phyloP scores from a whole-genome alignment of 2,797 vertebrate species.

The Neosilurus hyrtlii region DNA sequence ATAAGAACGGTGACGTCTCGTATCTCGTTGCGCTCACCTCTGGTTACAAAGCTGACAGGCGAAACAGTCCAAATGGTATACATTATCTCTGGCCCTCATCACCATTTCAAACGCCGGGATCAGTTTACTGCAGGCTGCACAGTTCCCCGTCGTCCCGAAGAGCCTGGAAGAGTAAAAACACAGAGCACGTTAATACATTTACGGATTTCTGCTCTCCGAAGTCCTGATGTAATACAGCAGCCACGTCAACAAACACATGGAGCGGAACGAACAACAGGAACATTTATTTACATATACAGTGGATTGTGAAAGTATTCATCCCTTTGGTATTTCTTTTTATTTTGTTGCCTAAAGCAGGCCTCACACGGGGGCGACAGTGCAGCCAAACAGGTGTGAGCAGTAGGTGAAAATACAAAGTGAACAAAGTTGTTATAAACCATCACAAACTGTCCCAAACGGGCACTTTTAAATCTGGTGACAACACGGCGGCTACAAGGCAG shows the following conservation, averaged over 20 bases:
- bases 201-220: constrained; percentile 48
- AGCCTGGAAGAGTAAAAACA: constrained; percentile 80
- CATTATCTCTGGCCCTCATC: constrained; percentile 99
- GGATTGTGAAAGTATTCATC: too few relatives aligned
- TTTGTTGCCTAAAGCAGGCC: too few relatives aligned
- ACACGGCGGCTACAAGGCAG: too few relatives aligned
- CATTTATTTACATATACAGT: neutral
- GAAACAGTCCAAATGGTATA: constrained; percentile 99
- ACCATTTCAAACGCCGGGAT: constrained; percentile 99
- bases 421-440: too few relatives aligned
- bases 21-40: constrained; percentile 81
- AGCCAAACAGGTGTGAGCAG: too few relatives aligned
- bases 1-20: constrained; percentile 54
- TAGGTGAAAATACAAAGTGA: too few relatives aligned
- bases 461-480: too few relatives aligned
- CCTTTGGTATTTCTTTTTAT: too few relatives aligned
- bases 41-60: constrained; percentile 99
- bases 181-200: constrained; percentile 66
- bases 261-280: constrained; percentile 44
- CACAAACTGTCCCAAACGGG: too few relatives aligned
- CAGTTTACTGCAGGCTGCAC: constrained; percentile 99
- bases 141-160: constrained; percentile 99
- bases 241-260: constrained; percentile 55
- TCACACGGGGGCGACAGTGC: too few relatives aligned
- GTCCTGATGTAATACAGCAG: constrained; percentile 61